Conservation (phyloP, 2,113 vertebrate species). For the Xerus inauris region DNA sequence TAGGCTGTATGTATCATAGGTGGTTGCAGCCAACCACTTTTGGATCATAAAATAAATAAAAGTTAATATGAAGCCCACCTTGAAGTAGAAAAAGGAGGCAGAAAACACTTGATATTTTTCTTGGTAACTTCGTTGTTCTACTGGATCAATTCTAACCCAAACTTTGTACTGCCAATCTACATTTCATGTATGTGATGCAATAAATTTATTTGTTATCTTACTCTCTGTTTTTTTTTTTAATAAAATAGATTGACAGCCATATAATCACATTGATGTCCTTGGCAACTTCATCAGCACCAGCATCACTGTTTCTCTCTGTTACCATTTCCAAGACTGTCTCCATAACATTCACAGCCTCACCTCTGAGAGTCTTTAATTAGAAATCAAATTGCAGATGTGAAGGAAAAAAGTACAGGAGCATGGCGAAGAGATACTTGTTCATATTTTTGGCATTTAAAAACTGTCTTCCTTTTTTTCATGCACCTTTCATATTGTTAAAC, state of each 20-base stretch:
- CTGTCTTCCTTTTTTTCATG: not conserved
- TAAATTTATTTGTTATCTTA: not conserved
- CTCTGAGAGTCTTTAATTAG: not conserved
- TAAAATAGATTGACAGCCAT: not conserved
- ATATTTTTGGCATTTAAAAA: constrained; percentile 23
- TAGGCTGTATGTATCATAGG: not conserved
- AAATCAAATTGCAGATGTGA: not conserved
- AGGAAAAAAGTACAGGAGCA: not conserved
- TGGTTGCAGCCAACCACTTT: not conserved
- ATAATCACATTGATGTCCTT: not conserved
- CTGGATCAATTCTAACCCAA: not conserved
- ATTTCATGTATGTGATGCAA: not conserved
- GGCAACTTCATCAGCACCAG: not conserved
- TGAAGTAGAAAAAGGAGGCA: not conserved
- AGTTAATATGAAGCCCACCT: not conserved
- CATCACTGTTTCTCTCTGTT: not conserved
- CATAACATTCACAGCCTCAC: not conserved
- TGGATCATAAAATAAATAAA: not conserved
- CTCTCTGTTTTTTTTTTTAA: not conserved
- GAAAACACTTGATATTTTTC: not conserved
- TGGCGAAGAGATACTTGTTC: not conserved
- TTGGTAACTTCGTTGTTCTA: not conserved
- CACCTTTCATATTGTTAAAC: constrained; percentile 31
- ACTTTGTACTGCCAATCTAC: not conserved
- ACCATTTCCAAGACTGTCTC: not conserved